phyloP scores from a whole-genome alignment of 2,888 invertebrate genomes.

The Pardosa pseudoannulata region DNA sequence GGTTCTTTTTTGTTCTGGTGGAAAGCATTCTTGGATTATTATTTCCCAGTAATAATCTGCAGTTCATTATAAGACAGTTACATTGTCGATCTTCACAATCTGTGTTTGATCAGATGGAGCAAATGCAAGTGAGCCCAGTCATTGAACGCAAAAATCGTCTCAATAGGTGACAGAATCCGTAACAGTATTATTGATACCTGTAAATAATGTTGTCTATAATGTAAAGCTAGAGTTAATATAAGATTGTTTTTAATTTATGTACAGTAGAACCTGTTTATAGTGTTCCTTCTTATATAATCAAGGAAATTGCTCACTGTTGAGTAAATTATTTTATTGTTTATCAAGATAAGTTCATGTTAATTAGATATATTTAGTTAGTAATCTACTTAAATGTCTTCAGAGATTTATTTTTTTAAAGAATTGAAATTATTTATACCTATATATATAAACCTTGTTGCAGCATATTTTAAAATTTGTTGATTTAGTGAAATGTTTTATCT shows the following conservation, averaged over 20 bases:
- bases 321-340: not conserved
- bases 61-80: constrained; percentile 84
- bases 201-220: constrained; percentile 47
- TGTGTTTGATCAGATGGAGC: constrained; percentile 37
- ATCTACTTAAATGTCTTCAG: not conserved
- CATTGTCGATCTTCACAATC: constrained; percentile 80
- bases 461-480: not conserved
- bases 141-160: constrained; percentile 50
- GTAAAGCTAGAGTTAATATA: constrained; percentile 28
- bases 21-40: constrained; percentile 88
- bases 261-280: not conserved
- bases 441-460: not conserved
- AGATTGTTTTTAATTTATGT: not conserved
- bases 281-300: not conserved
- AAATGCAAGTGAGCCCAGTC: constrained; percentile 49
- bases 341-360: not conserved
- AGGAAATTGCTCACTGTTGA: not conserved
- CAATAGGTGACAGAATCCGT: constrained; percentile 65
- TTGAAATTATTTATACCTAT: not conserved
- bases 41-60: constrained; percentile 88
- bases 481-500: not conserved
- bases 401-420: not conserved
- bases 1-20: constrained; percentile 88
- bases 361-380: not conserved
- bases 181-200: constrained; percentile 56